Evolutionary conservation across 2,113 vertebrate genomes (phyloP).

Genomic region (Myocastor coypus): DNA sequence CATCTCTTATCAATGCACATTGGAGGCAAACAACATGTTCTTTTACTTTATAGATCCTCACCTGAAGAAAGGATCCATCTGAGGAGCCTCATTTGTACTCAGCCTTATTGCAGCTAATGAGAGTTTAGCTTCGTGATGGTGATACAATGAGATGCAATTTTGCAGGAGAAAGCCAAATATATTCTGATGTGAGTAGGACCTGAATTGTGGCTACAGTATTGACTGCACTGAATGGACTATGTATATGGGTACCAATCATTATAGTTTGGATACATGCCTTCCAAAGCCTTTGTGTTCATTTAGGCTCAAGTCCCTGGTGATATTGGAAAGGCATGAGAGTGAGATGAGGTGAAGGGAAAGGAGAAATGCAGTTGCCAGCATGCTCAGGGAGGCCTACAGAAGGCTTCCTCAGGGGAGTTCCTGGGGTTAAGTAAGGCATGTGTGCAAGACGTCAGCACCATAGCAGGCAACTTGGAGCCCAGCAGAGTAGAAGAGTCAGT

Average conservation of each 20-base stretch:
- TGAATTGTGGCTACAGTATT: not conserved
- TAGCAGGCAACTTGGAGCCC: too few species aligned
- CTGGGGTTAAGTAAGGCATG: too few species aligned
- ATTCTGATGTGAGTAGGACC: not conserved
- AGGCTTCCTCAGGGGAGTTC: too few species aligned
- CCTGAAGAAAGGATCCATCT: not conserved
- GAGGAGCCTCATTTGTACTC: not conserved
- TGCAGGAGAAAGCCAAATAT: not conserved
- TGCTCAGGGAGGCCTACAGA: too few species aligned
- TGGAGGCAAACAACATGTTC: not conserved
- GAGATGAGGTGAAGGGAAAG: not conserved
- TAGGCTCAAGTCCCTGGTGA: fast-evolving
- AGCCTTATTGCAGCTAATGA: not conserved
- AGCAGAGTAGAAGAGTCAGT: too few species aligned
- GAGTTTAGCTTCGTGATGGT: not conserved
- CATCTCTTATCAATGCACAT: not conserved
- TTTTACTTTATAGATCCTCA: not conserved
- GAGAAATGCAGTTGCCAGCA: not conserved
- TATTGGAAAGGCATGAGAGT: not conserved
- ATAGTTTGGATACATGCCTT: not conserved
- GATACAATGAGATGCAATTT: not conserved
- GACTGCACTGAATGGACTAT: not conserved
- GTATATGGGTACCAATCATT: not conserved
- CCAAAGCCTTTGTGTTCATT: not conserved
- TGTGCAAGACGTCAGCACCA: too few species aligned